Evolutionary conservation across 2,888 invertebrate genomes (phyloP), one percentile per base, ranked within the genome.

Genomic region (Scaptomyza tumidula): DNA sequence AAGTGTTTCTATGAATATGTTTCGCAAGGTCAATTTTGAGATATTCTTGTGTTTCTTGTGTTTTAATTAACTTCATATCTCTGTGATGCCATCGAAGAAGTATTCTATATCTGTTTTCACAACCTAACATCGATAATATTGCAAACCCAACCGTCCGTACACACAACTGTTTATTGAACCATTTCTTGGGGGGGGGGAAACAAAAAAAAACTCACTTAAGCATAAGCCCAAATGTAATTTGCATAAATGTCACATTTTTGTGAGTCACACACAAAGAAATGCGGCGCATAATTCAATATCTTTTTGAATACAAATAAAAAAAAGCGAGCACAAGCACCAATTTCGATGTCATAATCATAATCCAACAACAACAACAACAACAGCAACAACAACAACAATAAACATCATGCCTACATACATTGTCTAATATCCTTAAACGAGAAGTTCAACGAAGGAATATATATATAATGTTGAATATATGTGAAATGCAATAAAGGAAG

Each of bases 401-500:
- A 19, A 19, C 19, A 19, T 19, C 33, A 55, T 61, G 46, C 49
- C 54, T 41, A 52, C 49, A 64, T 3, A 11, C 63, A 64, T 1
- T 5, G 63, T 29, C 74, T 24, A 43, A 75, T 78, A 63, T 73
- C 58, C 70, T 43, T 55, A 64, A 55, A 59, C 60, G 60, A 55
- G 60, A 55, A 75, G 63, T 72, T 56, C 54, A 55, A 66, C 71
- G 62, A 67, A 57, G 55, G 49, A 44, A 16, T 37, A n/a, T n/a
- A 37, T 37, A 35, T 37, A 3, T 35, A 35, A n/a, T 35, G 6
- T 33, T 33, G 3, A 24, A 4, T 37, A n/a, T n/a, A 41, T 41
- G 89, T 89, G 89, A 86, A 86, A 88, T 86, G 84, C 89, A 89
- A 86, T 86, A 88, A 86, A 86, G 86, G 78, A 89, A 86, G 89